Evolutionary conservation across 2,113 vertebrate species (phyloP).

Genomic region (Hippocampus barbouri): DNA sequence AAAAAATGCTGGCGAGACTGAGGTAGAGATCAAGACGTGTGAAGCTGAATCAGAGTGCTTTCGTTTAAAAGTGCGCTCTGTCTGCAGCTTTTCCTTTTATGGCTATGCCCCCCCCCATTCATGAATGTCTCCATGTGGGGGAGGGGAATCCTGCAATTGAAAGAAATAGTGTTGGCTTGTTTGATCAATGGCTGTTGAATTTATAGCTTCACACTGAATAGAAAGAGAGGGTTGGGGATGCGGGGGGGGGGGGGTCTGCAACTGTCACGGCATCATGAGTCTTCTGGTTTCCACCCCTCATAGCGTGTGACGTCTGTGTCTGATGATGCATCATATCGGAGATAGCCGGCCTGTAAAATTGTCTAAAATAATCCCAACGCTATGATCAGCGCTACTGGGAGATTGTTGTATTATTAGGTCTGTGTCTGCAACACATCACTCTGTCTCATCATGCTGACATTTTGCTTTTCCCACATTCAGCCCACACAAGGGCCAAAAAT

Average conservation of each 20-base stretch:
- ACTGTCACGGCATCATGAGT: slow-evolving; percentile 3
- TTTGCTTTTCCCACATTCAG: slow-evolving; percentile 25
- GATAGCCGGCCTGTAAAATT: slow-evolving; percentile 46
- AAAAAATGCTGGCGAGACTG: slow-evolving; percentile 22
- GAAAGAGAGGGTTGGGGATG: too few relatives aligned
- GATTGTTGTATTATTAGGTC: slow-evolving; percentile 44
- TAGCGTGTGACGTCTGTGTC: slow-evolving; percentile 49
- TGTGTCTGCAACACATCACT: slow-evolving; percentile 32
- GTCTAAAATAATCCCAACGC: slow-evolving; percentile 61
- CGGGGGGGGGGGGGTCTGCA: background rate
- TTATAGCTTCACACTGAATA: background rate
- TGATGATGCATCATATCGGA: slow-evolving; percentile 61
- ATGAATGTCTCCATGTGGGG: background rate
- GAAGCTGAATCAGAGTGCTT: background rate
- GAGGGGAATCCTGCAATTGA: background rate
- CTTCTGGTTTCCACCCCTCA: slow-evolving; percentile 11
- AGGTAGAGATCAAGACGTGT: background rate
- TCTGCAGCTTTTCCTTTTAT: slow-evolving; percentile 26
- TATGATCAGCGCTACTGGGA: slow-evolving; percentile 32
- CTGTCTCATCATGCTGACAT: slow-evolving; percentile 37
- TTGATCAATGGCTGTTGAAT: background rate
- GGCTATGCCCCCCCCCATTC: background rate
- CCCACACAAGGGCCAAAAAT: slow-evolving; percentile 29
- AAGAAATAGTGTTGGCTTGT: background rate
- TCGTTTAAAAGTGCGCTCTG: background rate